Base-by-base conservation (phyloP, 2,797 vertebrate genomes). In the Pteropus rufus region DNA sequence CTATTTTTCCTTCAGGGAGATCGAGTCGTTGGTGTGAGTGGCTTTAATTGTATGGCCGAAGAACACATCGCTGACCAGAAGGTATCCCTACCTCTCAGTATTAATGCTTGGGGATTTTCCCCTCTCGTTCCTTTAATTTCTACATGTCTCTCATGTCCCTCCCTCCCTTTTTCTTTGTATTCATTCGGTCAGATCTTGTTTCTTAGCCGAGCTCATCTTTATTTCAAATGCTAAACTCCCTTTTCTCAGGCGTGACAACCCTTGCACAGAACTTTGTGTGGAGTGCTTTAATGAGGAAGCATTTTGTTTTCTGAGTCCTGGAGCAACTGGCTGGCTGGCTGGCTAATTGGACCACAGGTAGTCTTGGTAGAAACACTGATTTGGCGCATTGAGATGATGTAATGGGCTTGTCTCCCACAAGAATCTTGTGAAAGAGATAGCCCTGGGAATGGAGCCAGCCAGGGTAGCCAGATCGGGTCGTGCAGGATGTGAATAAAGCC, bases 1-100 rank as follows among this genome's bases (percentile, higher is more conserved):
- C 14, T 60, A 15, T 46, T 18, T 97, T 96, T 93, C 84, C 54
- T 92, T 81, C 96, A 98, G 97, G 97, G 98, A 70, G 95, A 96
- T 82, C 75, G 89, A 60, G 97, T 96, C 10, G 95, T 96, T 58
- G 97, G 95, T 6, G 36, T 95, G 62, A 89, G 88, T 82, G 44
- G 19, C 62, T 77, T 95, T 21, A 31, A 82, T 11, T 83, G 85
- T 41, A 44, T 94, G 87, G 95, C 60, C 0, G 97, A 97, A 52
- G 98, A 98, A 70, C 44, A 9, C 10, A 10, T 93, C 4, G 0
- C 6, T 23, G 95, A 97, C 93, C 96, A 96, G 85, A 97, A 98
- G 97, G 97, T 98, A 92, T 79, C 31, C 4, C 56, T 26, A 16
- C 29, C 7, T 70, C 31, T 86, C 46, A 31, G 4, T 76, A 21